phyloP scores from a whole-genome alignment of 2,113 vertebrate species.

The Ardeotis arabs region DNA sequence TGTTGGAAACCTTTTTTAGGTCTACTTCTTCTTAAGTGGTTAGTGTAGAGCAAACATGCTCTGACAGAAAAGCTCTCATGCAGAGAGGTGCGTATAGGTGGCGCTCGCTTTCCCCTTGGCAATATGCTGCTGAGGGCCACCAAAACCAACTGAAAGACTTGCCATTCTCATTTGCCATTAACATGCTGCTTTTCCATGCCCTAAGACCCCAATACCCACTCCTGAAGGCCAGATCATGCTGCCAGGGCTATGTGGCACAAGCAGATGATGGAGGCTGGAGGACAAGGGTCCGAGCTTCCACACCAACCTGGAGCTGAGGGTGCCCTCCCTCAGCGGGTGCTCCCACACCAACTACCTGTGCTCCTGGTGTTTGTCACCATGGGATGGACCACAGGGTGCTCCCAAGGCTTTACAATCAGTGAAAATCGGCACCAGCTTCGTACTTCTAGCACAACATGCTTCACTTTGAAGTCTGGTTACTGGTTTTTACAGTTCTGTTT shows the following conservation, averaged over 20 bases:
- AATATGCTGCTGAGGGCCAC: not conserved
- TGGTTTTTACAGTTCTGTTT: constrained; percentile 86
- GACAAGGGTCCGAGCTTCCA: rapidly evolving
- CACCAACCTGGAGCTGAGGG: rapidly evolving
- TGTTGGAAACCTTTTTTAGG: not conserved
- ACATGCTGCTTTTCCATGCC: not conserved
- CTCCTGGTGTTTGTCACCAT: not conserved
- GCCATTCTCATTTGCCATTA: not conserved
- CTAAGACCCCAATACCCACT: not conserved
- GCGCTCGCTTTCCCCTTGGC: not conserved
- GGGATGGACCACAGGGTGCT: constrained; percentile 48
- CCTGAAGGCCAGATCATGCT: not conserved
- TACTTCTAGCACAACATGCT: constrained; percentile 76
- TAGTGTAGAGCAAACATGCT: not conserved
- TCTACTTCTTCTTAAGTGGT: not conserved
- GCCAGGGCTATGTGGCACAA: rapidly evolving
- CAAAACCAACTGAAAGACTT: constrained; percentile 11
- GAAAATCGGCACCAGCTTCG: constrained; percentile 80
- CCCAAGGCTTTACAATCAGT: constrained; percentile 75
- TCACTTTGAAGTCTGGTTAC: constrained; percentile 82
- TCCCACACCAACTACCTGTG: rapidly evolving
- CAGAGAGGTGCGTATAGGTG: not conserved
- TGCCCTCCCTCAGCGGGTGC: rapidly evolving
- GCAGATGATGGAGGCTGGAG: rapidly evolving
- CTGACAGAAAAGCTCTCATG: not conserved